These are phyloP conservation scores for Drosophila ezoana DNA, from an alignment of 2,888 invertebrate genomes.

Conservation along the genomic window DNA sequence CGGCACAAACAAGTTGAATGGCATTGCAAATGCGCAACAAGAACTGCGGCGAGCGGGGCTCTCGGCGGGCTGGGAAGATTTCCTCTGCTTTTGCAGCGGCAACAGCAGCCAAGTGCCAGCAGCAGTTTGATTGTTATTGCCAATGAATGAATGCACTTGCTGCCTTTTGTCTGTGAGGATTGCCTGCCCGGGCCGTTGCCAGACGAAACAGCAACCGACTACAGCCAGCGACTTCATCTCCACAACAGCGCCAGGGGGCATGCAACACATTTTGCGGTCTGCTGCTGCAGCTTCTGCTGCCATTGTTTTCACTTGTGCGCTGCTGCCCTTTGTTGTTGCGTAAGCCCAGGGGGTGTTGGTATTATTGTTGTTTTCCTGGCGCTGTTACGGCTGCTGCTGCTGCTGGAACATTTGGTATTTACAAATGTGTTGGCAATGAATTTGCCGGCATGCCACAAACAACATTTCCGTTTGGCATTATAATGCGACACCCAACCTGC, in stretches of 20 bases:
- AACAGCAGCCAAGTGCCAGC: conserved; percentile 61
- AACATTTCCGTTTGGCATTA: conserved; percentile 71
- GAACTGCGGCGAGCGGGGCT: conserved; percentile 41
- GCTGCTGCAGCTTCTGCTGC: conserved; percentile 57
- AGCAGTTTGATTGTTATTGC: conserved; percentile 79
- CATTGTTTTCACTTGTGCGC: conserved; percentile 60
- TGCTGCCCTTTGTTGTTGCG: conserved; percentile 62
- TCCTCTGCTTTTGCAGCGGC: conserved; percentile 10
- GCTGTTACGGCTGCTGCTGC: conserved; percentile 21
- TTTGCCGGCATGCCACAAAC: conserved; percentile 63
- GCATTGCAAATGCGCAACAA: conserved; percentile 70
- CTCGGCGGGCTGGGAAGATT: conserved; percentile 8
- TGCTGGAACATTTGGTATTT: conserved; percentile 50
- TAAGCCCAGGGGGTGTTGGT: conserved; percentile 65
- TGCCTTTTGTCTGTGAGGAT: conserved; percentile 61
- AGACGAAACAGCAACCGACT: conserved; percentile 5
- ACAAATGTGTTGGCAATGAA: conserved; percentile 77
- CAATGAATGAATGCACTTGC: conserved; percentile 80
- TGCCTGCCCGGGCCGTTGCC: conserved; percentile 39
- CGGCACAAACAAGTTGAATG: conserved; percentile 68
- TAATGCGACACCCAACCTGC: conserved; percentile 17
- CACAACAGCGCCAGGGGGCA: conserved; percentile 55
- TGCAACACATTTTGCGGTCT: conserved; percentile 78
- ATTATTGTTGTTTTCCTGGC: conserved; percentile 51
- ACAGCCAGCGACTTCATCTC: conserved; percentile 15